Conservation (phyloP, 2,113 vertebrate genomes). For the Actenoides hombroni region DNA sequence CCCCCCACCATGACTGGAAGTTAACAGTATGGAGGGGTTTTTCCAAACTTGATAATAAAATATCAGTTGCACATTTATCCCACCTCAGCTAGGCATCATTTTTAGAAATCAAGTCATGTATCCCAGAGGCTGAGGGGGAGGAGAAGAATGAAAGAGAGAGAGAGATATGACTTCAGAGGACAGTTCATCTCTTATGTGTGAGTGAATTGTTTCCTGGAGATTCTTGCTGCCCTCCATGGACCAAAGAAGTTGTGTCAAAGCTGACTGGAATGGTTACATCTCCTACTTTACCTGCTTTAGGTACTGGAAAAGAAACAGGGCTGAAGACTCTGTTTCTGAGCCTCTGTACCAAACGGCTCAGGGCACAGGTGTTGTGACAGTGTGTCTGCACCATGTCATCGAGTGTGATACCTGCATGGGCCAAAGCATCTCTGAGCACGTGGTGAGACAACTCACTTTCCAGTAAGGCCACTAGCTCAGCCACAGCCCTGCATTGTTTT, state of each 20-base stretch:
- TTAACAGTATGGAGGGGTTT: not conserved
- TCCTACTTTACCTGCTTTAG: not conserved
- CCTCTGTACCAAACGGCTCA: not conserved
- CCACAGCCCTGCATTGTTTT: not conserved
- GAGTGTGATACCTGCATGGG: not conserved
- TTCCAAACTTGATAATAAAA: not conserved
- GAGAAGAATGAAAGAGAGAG: not conserved
- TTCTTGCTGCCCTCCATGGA: accelerated
- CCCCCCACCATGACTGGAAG: not conserved
- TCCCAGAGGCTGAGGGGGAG: not conserved
- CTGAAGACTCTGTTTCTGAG: not conserved
- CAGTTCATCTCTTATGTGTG: not conserved
- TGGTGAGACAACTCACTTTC: accelerated
- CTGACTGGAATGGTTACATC: not conserved
- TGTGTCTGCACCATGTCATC: accelerated
- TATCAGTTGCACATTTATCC: not conserved
- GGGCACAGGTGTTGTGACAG: not conserved
- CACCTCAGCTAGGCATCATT: not conserved
- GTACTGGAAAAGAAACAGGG: not conserved
- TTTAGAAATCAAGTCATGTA: not conserved
- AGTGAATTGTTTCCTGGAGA: not conserved
- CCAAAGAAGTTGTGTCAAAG: not conserved
- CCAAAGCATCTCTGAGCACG: accelerated
- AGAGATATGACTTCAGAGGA: not conserved
- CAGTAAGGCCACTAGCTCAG: not conserved